Base-by-base conservation (phyloP, 1,140 invertebrate genomes). In the Centruroides vittatus region DNA sequence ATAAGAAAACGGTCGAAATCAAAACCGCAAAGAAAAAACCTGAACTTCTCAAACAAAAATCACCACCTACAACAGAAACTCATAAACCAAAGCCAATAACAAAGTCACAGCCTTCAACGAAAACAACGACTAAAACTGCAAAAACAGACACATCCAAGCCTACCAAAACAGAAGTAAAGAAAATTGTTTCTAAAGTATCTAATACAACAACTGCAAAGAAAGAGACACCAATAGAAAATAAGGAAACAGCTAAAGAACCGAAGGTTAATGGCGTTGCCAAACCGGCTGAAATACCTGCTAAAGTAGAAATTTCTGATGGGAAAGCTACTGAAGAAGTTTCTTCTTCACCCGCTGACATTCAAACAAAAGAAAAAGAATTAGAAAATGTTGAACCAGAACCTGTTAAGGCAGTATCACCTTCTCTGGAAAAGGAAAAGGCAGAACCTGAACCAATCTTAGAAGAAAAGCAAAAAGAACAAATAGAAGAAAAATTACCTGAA, bases 1-100 rank as follows among this genome's bases (percentile, higher is more conserved):
- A 59, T 35, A 61, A 61, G 47, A 61, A 61, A 51, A 49, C 58
- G 1, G 54, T 52, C 8, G 62, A 63, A 53, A 23, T 54, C 5
- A 63, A 63, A 54, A n/a, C 62, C 8, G 54, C 50, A 41, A 41
- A 41, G 41, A 41, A 3, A 41, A 41, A 41, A 8, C 41, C 41
- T 41, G 41, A 41, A 41, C 41, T 41, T 12, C 12, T 58, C 11
- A 63, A 63, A 56, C 48, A 58, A 7, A 63, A 63, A 57, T 53
- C 62, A 11, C 59, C 59, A 60, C n/a, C 61, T 10, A 13, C 61
- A 13, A 52, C 41, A 3, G 12, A 57, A n/a, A 51, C 55, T 48
- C 55, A 57, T 3, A 59, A 57, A 58, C 41, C 41, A 8, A 41
- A 41, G 8, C 41, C 41, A 8, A 41, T 41, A 41, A 6, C 41